Base-by-base conservation (phyloP, 1,140 invertebrate species). In the Leguminivora glycinivorella region DNA sequence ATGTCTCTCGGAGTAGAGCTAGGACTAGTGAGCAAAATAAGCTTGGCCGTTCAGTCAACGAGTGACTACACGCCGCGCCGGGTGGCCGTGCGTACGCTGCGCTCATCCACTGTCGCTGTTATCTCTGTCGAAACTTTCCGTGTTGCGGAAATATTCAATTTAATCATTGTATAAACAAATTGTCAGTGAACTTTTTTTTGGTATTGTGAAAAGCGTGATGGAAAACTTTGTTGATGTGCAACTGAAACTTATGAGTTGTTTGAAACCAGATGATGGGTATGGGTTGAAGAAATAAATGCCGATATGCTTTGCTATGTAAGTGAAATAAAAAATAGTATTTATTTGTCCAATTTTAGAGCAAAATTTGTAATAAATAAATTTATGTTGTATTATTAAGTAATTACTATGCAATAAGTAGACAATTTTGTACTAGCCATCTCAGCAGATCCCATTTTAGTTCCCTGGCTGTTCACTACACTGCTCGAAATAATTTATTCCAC, bases 301-400 rank as follows among this genome's bases (percentile, higher is more conserved):
- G 77, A 80, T 72, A 88, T 88, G 86, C 86, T 88, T 70, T 88
- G 86, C 73, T 88, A 88, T 88, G 86, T 88, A 79, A 88, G 86
- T 52, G 22, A 56, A 34, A 69, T 17, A 56, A 69, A 14, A 43
- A 3, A 43, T 29, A 29, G 2, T 29, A 34, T 34, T 34, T 34
- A 7, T 34, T 10, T 7, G 9, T 31, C 6, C 5, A 6, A 34
- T 34, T 34, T 34, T 10, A 12, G 31, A 10, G 9, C 31, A 7
- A 34, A 0, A 31, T 9, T 31, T 5, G 6, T 31, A 31, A 31
- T 6, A 1, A 31, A 31, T 31, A 31, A 31, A 31, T 31, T 6
- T 31, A 9, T 31, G 31, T 31, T 31, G 10, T 9, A 1, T 31
- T 31, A 9, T 31, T 31, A n/a, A n/a, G n/a, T n/a, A n/a, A n/a